Percentiles rank a stretch among this genome's conserved stretches.
phyloP scores from a whole-genome alignment of 2,797 vertebrate species.

The Anniella stebbinsi region DNA sequence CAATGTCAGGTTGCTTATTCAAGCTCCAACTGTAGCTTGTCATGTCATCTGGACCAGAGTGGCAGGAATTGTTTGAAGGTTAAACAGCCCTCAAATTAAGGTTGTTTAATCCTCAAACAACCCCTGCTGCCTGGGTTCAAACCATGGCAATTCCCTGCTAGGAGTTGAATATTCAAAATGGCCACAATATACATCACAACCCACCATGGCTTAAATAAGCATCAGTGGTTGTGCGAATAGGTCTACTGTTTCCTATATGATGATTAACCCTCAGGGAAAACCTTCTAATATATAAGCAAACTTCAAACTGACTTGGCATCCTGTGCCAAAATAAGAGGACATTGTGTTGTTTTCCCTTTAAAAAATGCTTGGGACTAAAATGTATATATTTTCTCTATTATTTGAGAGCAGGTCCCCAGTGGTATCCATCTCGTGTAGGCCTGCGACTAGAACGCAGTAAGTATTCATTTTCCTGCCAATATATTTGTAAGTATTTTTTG shows the following conservation, averaged over 20 bases:
- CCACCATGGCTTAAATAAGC: too few relatives aligned
- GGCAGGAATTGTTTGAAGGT: too few relatives aligned
- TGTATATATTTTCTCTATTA: conserved; percentile 47
- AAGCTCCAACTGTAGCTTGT: too few relatives aligned
- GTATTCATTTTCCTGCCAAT: conserved; percentile 48
- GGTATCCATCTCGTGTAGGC: conserved; percentile 81
- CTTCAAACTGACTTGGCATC: not conserved
- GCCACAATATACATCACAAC: too few relatives aligned
- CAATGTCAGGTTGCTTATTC: too few relatives aligned
- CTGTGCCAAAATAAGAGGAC: not conserved
- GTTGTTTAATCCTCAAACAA: too few relatives aligned
- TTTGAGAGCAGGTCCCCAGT: conserved; percentile 76
- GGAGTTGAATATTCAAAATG: too few relatives aligned
- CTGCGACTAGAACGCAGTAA: conserved; percentile 80
- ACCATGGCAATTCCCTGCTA: too few relatives aligned
- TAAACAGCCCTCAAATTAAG: too few relatives aligned
- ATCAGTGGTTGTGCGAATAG: too few relatives aligned
- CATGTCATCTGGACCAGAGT: too few relatives aligned
- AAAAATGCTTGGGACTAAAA: conserved; percentile 17
- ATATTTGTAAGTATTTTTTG: fast-evolving
- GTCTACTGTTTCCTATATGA: not conserved
- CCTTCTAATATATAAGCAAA: not conserved
- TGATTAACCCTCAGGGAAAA: not conserved
- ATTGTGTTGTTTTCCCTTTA: not conserved
- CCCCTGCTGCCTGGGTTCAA: too few relatives aligned